These are phyloP conservation scores for Epinephelus malabaricus DNA, from an alignment of 2,797 vertebrate species.

Conservation along the genomic window DNA sequence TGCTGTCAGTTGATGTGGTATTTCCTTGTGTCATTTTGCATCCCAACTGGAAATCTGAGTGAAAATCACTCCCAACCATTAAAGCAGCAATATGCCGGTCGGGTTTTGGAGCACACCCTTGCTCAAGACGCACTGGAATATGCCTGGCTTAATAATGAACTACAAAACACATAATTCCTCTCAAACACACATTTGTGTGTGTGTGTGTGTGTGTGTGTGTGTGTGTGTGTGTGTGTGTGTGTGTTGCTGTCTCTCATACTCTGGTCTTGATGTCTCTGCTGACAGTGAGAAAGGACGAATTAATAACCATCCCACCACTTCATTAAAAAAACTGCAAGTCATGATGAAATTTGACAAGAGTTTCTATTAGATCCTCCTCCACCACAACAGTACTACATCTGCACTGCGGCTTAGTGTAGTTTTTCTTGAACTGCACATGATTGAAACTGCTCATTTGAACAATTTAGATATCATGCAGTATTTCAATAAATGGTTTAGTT, in stretches of 20 bases:
- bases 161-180: background rate
- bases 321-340: slow-evolving; percentile 33
- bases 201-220: too few species aligned
- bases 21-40: too few species aligned
- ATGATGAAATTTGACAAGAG: slow-evolving; percentile 24
- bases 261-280: slow-evolving; percentile 1
- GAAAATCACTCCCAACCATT: background rate
- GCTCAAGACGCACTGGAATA: background rate
- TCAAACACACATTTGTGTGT: background rate
- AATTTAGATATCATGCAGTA: too few species aligned
- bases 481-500: too few species aligned
- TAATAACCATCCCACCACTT: background rate
- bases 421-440: background rate
- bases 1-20: too few species aligned
- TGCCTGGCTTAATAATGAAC: background rate
- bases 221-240: too few species aligned
- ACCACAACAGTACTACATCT: background rate
- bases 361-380: slow-evolving; percentile 1
- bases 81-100: background rate
- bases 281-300: slow-evolving; percentile 3
- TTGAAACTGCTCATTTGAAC: too few species aligned
- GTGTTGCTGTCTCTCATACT: background rate
- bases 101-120: background rate
- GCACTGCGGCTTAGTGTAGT: background rate
- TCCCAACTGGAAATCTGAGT: too few species aligned